These are phyloP conservation scores for Bombus sibiricus DNA, from an alignment of 1,140 invertebrate species.

Conservation along the genomic window DNA sequence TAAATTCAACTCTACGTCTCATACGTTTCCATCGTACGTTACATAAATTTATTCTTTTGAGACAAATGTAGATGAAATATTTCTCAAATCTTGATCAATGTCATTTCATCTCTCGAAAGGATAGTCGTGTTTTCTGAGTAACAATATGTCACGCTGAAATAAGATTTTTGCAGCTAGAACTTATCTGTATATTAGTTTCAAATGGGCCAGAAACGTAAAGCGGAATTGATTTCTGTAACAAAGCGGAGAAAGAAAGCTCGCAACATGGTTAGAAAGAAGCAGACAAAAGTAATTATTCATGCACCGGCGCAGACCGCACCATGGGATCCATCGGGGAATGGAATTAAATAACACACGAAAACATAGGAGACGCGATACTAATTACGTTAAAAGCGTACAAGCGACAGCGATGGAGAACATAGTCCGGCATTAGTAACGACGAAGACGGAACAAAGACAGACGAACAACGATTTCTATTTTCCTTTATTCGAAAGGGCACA, in stretches of 20 bases:
- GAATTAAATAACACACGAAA: background rate
- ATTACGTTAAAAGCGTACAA: slow-evolving; percentile 7
- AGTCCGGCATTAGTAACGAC: no score
- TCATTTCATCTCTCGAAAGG: background rate
- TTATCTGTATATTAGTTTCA: no score
- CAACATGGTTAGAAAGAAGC: background rate
- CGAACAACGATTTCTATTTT: no score
- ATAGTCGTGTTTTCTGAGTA: no score
- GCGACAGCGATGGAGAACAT: background rate
- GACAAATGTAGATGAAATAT: background rate
- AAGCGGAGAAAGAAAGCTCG: background rate
- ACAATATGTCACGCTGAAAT: no score
- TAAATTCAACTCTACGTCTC: no score
- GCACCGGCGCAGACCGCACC: background rate
- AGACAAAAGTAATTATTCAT: background rate
- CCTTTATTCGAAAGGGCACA: background rate
- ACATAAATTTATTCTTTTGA: no score
- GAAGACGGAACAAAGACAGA: no score
- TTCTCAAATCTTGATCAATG: background rate
- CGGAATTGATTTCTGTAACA: background rate
- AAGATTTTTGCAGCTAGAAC: background rate
- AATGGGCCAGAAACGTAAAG: background rate
- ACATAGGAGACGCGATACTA: background rate
- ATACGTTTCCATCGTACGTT: no score
- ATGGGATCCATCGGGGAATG: background rate